Percentiles rank a stretch among this genome's conserved stretches.
Conservation (phyloP, 1,140 invertebrate species). For the Oppia nitens region DNA sequence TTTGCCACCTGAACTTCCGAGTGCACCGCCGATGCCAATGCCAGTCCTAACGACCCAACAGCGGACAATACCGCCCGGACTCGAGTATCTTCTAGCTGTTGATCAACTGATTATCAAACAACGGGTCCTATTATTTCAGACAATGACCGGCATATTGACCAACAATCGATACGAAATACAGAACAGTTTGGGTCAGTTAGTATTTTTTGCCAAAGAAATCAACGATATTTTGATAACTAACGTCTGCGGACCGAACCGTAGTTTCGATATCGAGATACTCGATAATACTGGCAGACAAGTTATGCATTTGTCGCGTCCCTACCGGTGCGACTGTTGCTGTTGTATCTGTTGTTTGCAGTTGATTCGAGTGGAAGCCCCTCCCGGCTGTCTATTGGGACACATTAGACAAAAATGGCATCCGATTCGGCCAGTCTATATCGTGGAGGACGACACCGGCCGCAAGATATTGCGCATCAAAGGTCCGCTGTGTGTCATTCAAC, state of each 20-base stretch:
- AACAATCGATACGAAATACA: slow-evolving; percentile 29
- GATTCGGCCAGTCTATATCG: slow-evolving; percentile 48
- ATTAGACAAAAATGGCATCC: slow-evolving; percentile 70
- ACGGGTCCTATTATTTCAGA: slow-evolving; percentile 20
- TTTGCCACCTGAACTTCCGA: too few species aligned
- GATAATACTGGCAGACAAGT: slow-evolving; percentile 60
- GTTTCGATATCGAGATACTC: slow-evolving; percentile 67
- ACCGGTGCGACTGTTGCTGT: slow-evolving; percentile 57
- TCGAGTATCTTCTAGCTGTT: slow-evolving; percentile 13
- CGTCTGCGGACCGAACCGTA: slow-evolving; percentile 54
- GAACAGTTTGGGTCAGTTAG: slow-evolving; percentile 26
- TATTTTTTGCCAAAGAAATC: background rate
- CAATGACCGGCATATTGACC: slow-evolving; percentile 30
- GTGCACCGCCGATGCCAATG: too few species aligned
- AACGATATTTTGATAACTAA: slow-evolving; percentile 27
- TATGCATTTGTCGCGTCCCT: slow-evolving; percentile 43
- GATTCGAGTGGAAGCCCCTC: slow-evolving; percentile 45
- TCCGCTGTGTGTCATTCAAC: slow-evolving; percentile 57
- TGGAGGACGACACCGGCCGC: slow-evolving; percentile 6
- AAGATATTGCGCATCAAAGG: slow-evolving; percentile 62
- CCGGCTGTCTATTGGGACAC: slow-evolving; percentile 48
- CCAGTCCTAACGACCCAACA: too few species aligned
- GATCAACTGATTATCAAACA: slow-evolving; percentile 8
- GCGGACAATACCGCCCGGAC: background rate
- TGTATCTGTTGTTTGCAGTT: slow-evolving; percentile 66